Conservation (phyloP, 2,113 vertebrate species). For the Nibea albiflora region DNA sequence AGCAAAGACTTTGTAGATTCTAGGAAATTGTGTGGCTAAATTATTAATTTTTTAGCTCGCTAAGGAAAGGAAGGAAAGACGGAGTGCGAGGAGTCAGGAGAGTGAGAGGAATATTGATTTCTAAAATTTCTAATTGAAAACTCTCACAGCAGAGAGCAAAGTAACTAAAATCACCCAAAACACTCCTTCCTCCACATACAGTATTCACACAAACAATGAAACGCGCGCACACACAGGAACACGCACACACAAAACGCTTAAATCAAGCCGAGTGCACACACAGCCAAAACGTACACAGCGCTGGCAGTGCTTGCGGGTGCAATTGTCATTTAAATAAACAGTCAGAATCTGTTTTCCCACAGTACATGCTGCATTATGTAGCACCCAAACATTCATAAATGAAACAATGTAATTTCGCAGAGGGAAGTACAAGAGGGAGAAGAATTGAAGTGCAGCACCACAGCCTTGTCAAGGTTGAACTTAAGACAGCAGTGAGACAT, state of each 20-base stretch:
- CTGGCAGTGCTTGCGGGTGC: conserved; percentile 48
- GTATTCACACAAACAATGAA: conserved; percentile 21
- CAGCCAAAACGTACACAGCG: conserved; percentile 43
- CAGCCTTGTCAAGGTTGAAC: conserved; percentile 61
- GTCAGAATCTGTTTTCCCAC: conserved; percentile 46
- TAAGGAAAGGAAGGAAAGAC: not conserved
- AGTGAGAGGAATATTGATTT: conserved; percentile 41
- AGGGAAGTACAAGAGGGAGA: conserved; percentile 28
- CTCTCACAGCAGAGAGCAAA: conserved; percentile 31
- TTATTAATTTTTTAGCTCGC: conserved; percentile 14
- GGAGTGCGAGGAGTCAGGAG: not conserved
- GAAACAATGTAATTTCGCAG: conserved; percentile 51
- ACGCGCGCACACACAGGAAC: conserved; percentile 16
- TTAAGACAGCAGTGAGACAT: conserved; percentile 40
- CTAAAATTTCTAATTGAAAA: conserved; percentile 55
- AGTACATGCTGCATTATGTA: conserved; percentile 55
- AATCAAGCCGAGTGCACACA: conserved; percentile 27
- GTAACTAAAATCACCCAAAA: conserved; percentile 36
- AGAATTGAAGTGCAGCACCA: conserved; percentile 39
- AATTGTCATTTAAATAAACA: conserved; percentile 64
- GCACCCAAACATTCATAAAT: conserved; percentile 58
- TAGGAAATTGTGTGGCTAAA: conserved; percentile 4
- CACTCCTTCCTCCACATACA: conserved; percentile 26
- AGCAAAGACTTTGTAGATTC: conserved; percentile 7
- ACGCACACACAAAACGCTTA: conserved; percentile 28